Base-by-base conservation (phyloP, 2,113 vertebrate species). In the Balaenoptera acutorostrata region DNA sequence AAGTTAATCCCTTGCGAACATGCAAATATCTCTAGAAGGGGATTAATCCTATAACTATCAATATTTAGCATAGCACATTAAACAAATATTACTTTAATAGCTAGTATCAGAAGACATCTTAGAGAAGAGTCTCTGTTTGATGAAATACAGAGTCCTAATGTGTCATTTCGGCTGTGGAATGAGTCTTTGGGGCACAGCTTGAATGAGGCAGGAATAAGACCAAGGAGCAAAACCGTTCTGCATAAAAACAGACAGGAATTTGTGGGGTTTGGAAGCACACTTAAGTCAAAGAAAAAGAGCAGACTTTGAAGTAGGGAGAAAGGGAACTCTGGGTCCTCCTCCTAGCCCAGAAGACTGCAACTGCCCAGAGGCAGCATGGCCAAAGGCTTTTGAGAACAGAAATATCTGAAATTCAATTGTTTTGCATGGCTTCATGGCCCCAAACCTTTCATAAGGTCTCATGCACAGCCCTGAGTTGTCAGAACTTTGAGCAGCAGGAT, bases 1-100 rank as follows among this genome's bases (percentile, higher is more conserved):
- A 23, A 39, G 33, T 15, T 25, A 83, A 90, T 83, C 21, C 49
- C 39, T 11, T n/a, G 25, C 46, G 36, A 78, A 92, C 4, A 44
- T 39, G n/a, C 29, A 92, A 86, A 74, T 87, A 57, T n/a, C 68
- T 95, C 77, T 72, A 91, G 81, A 95, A 66, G 17, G 55, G 89
- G 36, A 96, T 46, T 83, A 59, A 83, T 46, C 63, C 64, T 71
- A 36, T 93, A 93, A 90, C 41, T 57, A 75, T 74, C 68, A 78
- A 69, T 75, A 84, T 63, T 86, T 93, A 92, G 55, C 72, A 44
- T 18, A 63, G 52, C 15, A 49, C 31, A 61, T 78, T 86, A 91
- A 93, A 96, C 59, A 96, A 93, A 95, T 68, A n/a, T 3, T 64
- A 41, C 33, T 64, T 55, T 63, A 75, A 41, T 27, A 63, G 21